Evolutionary conservation across 2,888 invertebrate species (phyloP).

Genomic region (Euphydryas editha): DNA sequence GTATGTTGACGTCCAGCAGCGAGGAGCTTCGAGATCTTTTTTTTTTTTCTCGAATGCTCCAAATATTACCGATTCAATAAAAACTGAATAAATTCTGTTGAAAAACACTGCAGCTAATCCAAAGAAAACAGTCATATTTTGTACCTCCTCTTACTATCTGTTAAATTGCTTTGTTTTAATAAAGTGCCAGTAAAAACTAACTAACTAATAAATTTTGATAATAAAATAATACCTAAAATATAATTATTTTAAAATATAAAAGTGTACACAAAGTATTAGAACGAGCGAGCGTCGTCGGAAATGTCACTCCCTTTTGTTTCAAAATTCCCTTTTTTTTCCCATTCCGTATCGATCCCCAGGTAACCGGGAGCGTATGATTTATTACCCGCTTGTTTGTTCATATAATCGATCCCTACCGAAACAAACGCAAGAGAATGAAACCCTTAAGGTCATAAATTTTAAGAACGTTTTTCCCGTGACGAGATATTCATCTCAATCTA

Average conservation of each 20-base stretch:
- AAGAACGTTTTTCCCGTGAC: conserved; percentile 49
- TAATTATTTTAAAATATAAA: not conserved
- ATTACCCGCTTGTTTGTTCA: conserved; percentile 79
- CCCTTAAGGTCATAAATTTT: conserved; percentile 43
- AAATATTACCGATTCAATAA: no score
- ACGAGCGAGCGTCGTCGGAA: conserved; percentile 51
- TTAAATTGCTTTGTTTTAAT: not conserved
- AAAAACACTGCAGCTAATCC: no score
- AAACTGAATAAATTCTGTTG: no score
- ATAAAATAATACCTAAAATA: not conserved
- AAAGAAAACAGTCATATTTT: not conserved
- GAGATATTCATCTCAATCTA: conserved; percentile 64
- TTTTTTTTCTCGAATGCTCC: no score
- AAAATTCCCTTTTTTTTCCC: conserved; percentile 60
- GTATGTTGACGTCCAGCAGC: no score
- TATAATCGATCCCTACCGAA: conserved; percentile 75
- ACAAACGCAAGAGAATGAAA: conserved; percentile 50
- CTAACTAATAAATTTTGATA: not conserved
- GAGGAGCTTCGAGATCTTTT: no score
- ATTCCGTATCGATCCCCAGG: conserved; percentile 72
- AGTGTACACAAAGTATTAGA: not conserved
- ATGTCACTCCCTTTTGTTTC: conserved; percentile 77
- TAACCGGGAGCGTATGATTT: conserved; percentile 80
- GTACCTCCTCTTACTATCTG: not conserved
- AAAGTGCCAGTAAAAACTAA: not conserved